Conservation (phyloP, 2,113 vertebrate species). For the Chaetodon auriga region DNA sequence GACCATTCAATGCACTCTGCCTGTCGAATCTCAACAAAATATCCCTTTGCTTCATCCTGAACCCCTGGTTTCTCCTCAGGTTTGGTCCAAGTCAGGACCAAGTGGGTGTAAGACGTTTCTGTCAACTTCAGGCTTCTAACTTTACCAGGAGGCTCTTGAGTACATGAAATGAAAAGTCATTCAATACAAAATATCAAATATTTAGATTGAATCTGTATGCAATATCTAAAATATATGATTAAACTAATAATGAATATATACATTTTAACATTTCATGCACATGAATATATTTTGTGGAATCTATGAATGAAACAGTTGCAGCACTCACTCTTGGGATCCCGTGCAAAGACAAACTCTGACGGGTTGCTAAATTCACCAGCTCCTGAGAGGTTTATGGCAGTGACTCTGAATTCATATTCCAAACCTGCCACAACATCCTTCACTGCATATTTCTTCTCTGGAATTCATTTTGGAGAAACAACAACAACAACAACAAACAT, state of each 20-base stretch:
- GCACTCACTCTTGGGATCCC: slow-evolving; percentile 88
- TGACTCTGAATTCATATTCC: slow-evolving; percentile 92
- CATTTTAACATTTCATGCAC: no score
- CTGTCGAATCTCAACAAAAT: slow-evolving; percentile 87
- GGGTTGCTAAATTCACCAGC: slow-evolving; percentile 87
- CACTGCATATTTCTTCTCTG: slow-evolving; percentile 87
- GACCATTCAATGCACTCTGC: slow-evolving; percentile 85
- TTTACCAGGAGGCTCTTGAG: slow-evolving; percentile 86
- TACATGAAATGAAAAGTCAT: neutral
- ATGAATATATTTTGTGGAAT: neutral
- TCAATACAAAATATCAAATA: neutral
- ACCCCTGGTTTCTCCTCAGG: slow-evolving; percentile 79
- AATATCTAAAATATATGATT: neutral
- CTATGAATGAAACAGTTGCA: neutral
- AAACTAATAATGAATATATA: no score
- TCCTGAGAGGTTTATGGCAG: slow-evolving; percentile 89
- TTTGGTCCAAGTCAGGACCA: slow-evolving; percentile 88
- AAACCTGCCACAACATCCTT: slow-evolving; percentile 85
- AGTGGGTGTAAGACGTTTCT: slow-evolving; percentile 83
- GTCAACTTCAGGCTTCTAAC: slow-evolving; percentile 88
- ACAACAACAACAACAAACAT: neutral
- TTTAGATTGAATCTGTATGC: neutral
- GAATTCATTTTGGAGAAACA: slow-evolving; percentile 14
- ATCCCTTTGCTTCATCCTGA: slow-evolving; percentile 87
- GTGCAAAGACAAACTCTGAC: slow-evolving; percentile 84